Base-by-base conservation (phyloP, 2,113 vertebrate species). In the Neolamprologus kungweensis region DNA sequence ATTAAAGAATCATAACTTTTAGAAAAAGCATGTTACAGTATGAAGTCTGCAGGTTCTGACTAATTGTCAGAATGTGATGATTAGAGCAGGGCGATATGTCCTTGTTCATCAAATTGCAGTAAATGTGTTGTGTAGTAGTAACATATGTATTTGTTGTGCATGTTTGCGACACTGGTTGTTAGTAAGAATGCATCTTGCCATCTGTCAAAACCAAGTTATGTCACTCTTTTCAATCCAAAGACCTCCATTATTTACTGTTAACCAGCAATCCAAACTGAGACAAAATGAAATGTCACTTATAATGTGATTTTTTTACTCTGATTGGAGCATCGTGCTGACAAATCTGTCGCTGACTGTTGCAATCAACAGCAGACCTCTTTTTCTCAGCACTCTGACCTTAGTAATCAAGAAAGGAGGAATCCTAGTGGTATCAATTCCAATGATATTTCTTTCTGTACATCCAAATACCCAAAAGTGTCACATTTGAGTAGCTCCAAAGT, bases 221-320 rank as follows among this genome's bases (percentile, higher is more conserved):
- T 26, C 10, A 12, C 85, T 71, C 17, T 47, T 26, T 58, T 81
- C 37, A 83, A 86, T 84, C 11, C 6, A n/a, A 54, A 78, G 58
- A 86, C 87, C 71, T 78, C 65, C 2, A 83, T 88, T 91, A 85
- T 90, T 92, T 75, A 68, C 50, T 85, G 81, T 90, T 93, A 82
- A 90, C 78, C 85, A 83, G 87, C 84, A 55, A 83, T 71, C 89
- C 84, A 86, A 79, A 47, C n/a, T 26, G 79, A 87, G 81, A 92
- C 89, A 83, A 90, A 91, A 82, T 42, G 55, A 92, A 87, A 86
- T 91, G 93, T 91, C 94, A 89, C 58, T 63, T 82, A 54, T 89
- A 84, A 91, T 91, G 78, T 80, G 81, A 35, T 83, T 85, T 78
- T 53, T 68, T 33, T 14, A 21, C 81, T 40, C 28, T 88, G 88